Evolutionary conservation across 1,140 invertebrate species (phyloP).

Genomic region (Mycetomoellerius zeteki): DNA sequence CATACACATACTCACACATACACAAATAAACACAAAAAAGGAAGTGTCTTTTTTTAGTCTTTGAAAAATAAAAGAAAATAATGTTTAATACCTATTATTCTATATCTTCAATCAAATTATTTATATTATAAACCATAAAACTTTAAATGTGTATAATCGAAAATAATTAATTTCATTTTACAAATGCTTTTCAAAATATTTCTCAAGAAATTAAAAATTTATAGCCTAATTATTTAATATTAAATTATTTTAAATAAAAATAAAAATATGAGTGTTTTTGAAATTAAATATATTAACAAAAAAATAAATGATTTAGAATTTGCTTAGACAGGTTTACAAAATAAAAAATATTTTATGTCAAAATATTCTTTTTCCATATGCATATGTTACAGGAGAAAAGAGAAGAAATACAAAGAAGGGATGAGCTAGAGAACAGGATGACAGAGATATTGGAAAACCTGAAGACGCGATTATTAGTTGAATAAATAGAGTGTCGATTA

Average conservation of each 20-base stretch:
- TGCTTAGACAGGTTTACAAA: background rate
- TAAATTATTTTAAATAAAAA: constrained; percentile 12
- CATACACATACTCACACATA: too few species aligned
- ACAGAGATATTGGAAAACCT: constrained; percentile 81
- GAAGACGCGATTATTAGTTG: constrained; percentile 79
- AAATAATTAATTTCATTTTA: background rate
- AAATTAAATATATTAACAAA: constrained; percentile 6
- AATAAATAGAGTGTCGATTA: constrained; percentile 64
- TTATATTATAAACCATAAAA: background rate
- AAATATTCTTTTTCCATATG: constrained; percentile 44
- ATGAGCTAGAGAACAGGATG: constrained; percentile 80
- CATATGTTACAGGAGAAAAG: constrained; percentile 80
- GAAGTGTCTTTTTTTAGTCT: background rate
- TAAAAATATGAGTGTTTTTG: background rate
- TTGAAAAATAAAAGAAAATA: background rate
- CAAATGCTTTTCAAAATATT: background rate
- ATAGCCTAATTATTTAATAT: background rate
- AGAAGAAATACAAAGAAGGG: constrained; percentile 71
- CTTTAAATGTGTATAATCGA: background rate
- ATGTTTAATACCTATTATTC: background rate
- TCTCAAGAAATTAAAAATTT: background rate
- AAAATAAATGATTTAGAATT: constrained; percentile 5
- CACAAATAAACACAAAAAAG: background rate
- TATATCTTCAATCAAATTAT: background rate
- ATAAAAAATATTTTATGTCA: background rate